Percentiles rank a stretch among this genome's conserved stretches.
These are phyloP conservation scores for fruit fly (Drosophila melanogaster) DNA, from an alignment of 1,140 invertebrate genomes.

Conservation along the genomic window DNA sequence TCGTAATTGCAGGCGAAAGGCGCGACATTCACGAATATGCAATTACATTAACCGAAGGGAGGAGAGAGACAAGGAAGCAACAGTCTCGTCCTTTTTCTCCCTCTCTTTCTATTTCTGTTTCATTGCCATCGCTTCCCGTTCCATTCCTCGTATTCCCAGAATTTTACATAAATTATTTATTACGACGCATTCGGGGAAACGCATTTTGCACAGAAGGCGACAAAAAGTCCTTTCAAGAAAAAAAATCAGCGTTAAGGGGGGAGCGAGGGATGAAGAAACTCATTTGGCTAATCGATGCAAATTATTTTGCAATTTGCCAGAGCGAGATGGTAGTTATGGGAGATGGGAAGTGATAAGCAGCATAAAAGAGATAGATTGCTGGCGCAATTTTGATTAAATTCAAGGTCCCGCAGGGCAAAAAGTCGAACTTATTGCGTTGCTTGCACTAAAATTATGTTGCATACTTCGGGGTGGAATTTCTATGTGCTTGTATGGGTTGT, in stretches of 20 bases:
- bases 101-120: constrained; percentile 9
- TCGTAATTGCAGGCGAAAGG: constrained; percentile 77
- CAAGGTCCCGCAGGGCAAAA: constrained; percentile 21
- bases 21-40: constrained; percentile 73
- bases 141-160: constrained; percentile 45
- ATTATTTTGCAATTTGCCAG: constrained; percentile 36
- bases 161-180: constrained; percentile 66
- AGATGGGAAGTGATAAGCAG: background rate
- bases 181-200: constrained; percentile 73
- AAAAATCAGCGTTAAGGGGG: background rate
- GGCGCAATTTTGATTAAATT: constrained; percentile 41
- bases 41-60: constrained; percentile 64
- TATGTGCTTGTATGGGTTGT: constrained; percentile 3
- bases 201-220: constrained; percentile 23
- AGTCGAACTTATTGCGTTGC: constrained; percentile 43
- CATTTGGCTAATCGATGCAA: constrained; percentile 53
- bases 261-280: constrained; percentile 9
- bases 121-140: constrained; percentile 20
- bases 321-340: background rate
- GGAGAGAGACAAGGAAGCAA: constrained; percentile 44
- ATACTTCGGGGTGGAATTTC: constrained; percentile 48
- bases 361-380: background rate
- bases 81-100: constrained; percentile 39
- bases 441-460: constrained; percentile 47
- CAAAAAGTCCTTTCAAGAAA: constrained; percentile 18